Conservation (phyloP, 2,888 invertebrate species). For the Cephalotes varians region DNA sequence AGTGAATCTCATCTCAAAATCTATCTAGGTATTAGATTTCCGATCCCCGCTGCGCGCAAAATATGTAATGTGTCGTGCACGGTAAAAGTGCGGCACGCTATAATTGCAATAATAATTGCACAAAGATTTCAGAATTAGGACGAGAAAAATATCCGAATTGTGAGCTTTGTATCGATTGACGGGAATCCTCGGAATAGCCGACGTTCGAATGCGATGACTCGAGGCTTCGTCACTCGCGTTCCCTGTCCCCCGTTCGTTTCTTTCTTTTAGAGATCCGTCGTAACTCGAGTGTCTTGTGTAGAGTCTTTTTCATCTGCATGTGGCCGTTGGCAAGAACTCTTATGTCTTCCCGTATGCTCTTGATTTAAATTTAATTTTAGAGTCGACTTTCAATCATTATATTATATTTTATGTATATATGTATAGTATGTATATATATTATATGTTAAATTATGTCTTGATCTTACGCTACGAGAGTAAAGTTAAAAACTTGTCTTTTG, state of each 20-base stretch:
- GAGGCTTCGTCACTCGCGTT: conserved; percentile 69
- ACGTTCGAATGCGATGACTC: conserved; percentile 38
- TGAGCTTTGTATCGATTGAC: conserved; percentile 46
- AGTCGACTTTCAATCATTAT: conserved; percentile 84
- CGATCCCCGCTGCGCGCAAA: background rate
- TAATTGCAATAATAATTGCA: conserved; percentile 22
- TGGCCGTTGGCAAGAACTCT: conserved; percentile 63
- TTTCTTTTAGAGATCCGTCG: conserved; percentile 64
- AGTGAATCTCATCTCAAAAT: background rate
- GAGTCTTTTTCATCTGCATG: conserved; percentile 54
- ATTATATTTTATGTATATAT: conserved; percentile 55
- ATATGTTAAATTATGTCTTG: conserved; percentile 77
- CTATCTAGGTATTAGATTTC: background rate
- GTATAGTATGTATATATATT: conserved; percentile 57
- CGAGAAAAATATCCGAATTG: conserved; percentile 58
- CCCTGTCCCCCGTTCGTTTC: conserved; percentile 39
- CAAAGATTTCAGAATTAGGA: conserved; percentile 45
- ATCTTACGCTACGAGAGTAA: conserved; percentile 81
- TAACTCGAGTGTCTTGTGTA: conserved; percentile 69
- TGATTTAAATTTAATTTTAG: conserved; percentile 83
- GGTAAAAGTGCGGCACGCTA: conserved; percentile 20
- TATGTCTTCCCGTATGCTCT: conserved; percentile 54
- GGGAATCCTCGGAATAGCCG: conserved; percentile 55
- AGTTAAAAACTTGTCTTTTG: conserved; percentile 84
- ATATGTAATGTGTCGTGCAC: background rate